Base-by-base conservation (phyloP, 2,113 vertebrate genomes). In the Corythaixoides concolor region DNA sequence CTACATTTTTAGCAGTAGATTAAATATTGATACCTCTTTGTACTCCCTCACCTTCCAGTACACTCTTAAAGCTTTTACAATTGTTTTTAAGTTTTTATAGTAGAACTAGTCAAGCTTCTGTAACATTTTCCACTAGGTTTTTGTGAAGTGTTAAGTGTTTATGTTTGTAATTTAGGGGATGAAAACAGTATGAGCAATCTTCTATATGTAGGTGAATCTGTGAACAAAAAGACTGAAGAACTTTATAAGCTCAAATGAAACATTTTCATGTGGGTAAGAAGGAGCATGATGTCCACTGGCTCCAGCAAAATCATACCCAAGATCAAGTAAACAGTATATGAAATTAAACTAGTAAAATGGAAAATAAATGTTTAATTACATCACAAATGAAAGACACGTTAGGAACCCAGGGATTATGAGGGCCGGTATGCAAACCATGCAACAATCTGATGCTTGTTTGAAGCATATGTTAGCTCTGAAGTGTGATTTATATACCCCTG, bases 361-460 rank as follows among this genome's bases (percentile, higher is more conserved):
- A 85, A 96, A 96, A 91, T 85, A 89, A 97, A 78, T 88, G 89
- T 97, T 93, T 94, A 96, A 97, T 97, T 97, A 86, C 93, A 90
- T 93, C 91, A 56, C 76, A 94, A 98, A 97, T 90, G 89, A 89
- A 95, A 97, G 97, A 53, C 97, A 98, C 98, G 97, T 96, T 90
- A 84, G 91, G 69, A 97, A 94, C 63, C 27, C 55, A 30, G 94
- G 81, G 83, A 95, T 97, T 97, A 76, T 77, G 89, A 11, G 24
- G 75, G 53, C 82, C 96, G 95, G 68, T 96, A 88, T 96, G 96
- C 91, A 96, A 97, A 96, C 91, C 93, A 59, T 37, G 66, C 97
- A 97, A 75, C 87, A 92, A 50, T 92, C 75, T 86, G 78, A 64
- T 88, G 89, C 97, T 97, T 97, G 92, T 92, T 97, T 85, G 88